These are phyloP conservation scores for Helostoma temminkii DNA, from an alignment of 2,797 vertebrate species.

Conservation along the genomic window DNA sequence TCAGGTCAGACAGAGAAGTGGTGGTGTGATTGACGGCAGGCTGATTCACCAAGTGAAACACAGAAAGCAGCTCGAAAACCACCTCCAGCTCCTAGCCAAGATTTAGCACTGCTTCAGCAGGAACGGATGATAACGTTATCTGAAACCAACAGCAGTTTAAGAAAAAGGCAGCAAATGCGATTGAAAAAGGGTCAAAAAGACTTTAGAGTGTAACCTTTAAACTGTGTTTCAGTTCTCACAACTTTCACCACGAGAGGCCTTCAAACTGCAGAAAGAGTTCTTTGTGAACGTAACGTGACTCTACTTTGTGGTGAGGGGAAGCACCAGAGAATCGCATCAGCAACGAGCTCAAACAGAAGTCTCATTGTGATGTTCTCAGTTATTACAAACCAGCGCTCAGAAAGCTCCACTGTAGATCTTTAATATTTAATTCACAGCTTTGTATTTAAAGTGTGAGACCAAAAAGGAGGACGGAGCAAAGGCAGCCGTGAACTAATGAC, in stretches of 20 bases:
- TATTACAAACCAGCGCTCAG: background rate
- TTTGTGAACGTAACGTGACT: slow-evolving; percentile 30
- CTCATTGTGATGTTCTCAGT: slow-evolving; percentile 14
- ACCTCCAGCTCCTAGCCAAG: too few species aligned
- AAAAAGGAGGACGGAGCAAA: slow-evolving; percentile 44
- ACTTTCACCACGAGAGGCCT: background rate
- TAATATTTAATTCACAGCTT: slow-evolving; percentile 65
- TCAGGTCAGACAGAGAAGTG: slow-evolving; percentile 35
- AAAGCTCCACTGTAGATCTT: slow-evolving; percentile 31
- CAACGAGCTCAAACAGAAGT: slow-evolving; percentile 9
- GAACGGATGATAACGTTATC: slow-evolving; percentile 9
- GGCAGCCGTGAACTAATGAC: slow-evolving; percentile 66
- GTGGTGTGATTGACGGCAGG: slow-evolving; percentile 52
- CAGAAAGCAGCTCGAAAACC: slow-evolving; percentile 10
- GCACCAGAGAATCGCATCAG: slow-evolving; percentile 17
- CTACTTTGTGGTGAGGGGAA: slow-evolving; percentile 39
- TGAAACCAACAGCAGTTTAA: slow-evolving; percentile 7
- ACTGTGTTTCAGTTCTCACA: background rate
- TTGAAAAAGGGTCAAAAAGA: background rate
- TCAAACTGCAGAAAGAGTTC: slow-evolving; percentile 13
- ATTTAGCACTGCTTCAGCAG: slow-evolving; percentile 16
- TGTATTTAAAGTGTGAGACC: slow-evolving; percentile 66
- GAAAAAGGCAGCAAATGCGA: slow-evolving; percentile 5
- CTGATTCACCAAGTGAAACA: slow-evolving; percentile 49
- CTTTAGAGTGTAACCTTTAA: slow-evolving; percentile 9